phyloP scores from a whole-genome alignment of 2,797 vertebrate genomes.

The Micropoecilia bifurca region DNA sequence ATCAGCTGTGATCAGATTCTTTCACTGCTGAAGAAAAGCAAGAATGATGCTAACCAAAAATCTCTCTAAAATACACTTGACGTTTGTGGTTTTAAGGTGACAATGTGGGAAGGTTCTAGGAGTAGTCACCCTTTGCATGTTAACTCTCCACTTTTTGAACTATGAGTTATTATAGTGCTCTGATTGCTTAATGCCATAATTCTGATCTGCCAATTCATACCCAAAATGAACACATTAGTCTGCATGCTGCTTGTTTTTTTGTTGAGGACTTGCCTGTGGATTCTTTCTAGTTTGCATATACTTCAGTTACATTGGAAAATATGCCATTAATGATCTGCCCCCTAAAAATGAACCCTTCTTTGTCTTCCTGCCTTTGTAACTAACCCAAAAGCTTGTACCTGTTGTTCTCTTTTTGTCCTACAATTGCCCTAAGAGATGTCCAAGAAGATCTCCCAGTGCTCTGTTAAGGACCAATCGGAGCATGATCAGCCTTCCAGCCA shows the following conservation, averaged over 20 bases:
- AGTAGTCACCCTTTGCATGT: neutral
- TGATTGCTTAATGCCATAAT: neutral
- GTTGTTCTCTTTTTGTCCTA: constrained; percentile 60
- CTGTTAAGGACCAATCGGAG: constrained; percentile 56
- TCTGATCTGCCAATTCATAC: neutral
- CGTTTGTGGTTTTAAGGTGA: neutral
- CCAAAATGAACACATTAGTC: neutral
- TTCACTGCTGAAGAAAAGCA: neutral
- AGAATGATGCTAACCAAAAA: neutral
- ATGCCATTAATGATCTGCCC: constrained; percentile 8
- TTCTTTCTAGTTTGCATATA: neutral
- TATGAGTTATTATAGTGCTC: neutral
- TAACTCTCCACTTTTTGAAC: neutral
- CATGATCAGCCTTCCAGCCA: constrained; percentile 42
- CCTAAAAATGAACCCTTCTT: constrained; percentile 45
- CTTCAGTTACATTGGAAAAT: constrained; percentile 3
- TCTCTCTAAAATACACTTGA: neutral
- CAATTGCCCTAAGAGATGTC: constrained; percentile 77
- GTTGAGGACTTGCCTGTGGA: constrained; percentile 23
- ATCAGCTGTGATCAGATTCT: neutral
- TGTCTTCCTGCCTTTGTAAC: constrained; percentile 60
- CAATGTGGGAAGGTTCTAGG: neutral
- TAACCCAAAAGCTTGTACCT: constrained; percentile 75
- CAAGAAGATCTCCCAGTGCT: constrained; percentile 63
- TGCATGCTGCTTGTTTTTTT: constrained; percentile 42